Base-by-base conservation (phyloP, 2,888 invertebrate genomes). In the Megalurothrips usitatus region DNA sequence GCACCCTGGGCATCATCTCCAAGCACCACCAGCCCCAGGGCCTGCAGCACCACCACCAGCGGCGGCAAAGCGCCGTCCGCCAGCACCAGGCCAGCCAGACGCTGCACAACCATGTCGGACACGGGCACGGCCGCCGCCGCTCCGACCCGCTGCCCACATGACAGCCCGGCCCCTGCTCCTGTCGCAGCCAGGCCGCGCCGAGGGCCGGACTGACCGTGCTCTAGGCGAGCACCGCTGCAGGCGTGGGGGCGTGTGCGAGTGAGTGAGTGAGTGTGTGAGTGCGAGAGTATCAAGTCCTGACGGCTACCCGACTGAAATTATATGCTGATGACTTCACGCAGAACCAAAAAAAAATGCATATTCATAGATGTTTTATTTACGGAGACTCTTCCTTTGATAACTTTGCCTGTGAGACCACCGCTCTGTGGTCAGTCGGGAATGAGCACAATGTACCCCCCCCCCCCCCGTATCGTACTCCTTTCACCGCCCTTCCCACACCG, bases 21-120 rank as follows among this genome's bases (percentile, higher is more conserved):
- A 75, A 75, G 68, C 68, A 75, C 68, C 68, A 75, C 68, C 68
- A 75, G 68, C 68, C 68, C 26, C 68, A 75, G 26, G 68, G 23
- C 23, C 68, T 23, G 23, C 68, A 75, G 23, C 68, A 75, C 68
- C 68, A 75, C 26, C 68, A 75, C 26, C 26, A 11, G 0, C n/a
- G 23, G 26, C 68, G 23, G 23, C 23, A 26, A 23, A 12, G 26
- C 68, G 68, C 68, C 68, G 68, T 26, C 23, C 23, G 68, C 68
- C 68, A 75, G 68, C 23, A 23, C 68, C 23, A n/a, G 68, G 23
- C 23, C 68, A 68, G 23, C 68, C 11, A 23, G 23, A 75, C 26
- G 26, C 23, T 12, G 68, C 68, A 26, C 68, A 26, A 10, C 26
- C 9, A 17, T 43, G n/a, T n/a, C 52, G 17, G 52, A 8, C 8